Base-by-base conservation (phyloP, 2,113 vertebrate species). In the Panthera tigris region DNA sequence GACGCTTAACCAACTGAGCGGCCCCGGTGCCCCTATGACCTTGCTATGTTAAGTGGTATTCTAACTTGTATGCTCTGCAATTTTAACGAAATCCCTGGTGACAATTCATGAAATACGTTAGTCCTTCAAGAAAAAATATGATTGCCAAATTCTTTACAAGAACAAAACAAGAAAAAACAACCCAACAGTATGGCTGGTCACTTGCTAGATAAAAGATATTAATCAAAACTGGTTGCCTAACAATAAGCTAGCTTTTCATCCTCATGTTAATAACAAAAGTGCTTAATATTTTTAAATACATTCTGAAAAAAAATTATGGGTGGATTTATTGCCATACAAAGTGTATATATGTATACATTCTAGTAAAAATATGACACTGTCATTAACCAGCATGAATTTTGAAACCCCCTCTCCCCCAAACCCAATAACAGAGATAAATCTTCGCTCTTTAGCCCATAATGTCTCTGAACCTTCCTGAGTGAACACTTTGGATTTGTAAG, bases 51-150 rank as follows among this genome's bases (percentile, higher is more conserved):
- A 80, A 52, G 12, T 25, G 36, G 31, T 78, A 61, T 31, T 61
- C 31, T 85, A 87, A 68, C 39, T 80, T 80, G 83, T 4, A 4
- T n/a, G 48, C 65, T 88, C 69, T 71, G 21, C 7, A 96, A 89
- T 91, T 50, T 68, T 91, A 66, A 94, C 15, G 88, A 94, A 88
- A 85, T 91, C 31, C 33, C 50, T 78, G 0, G 12, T 90, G 79
- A 82, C 29, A 93, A 50, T 80, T 92, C 48, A 78, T 88, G 48
- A 69, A 93, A 71, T 31, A 61, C 63, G 92, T 84, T 29, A 86
- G 76, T 97, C 8, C 5, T 97, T 92, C 14, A 71, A 83, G n/a
- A 69, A 73, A 48, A 97, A 97, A 95, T 7, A 55, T 1, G 7
- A 90, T 21, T 83, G 8, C 21, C 41, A 68, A 95, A 82, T 89